Evolutionary conservation across 2,113 vertebrate genomes (phyloP), one percentile per base, ranked within the genome.

Genomic region (Nestor notabilis): DNA sequence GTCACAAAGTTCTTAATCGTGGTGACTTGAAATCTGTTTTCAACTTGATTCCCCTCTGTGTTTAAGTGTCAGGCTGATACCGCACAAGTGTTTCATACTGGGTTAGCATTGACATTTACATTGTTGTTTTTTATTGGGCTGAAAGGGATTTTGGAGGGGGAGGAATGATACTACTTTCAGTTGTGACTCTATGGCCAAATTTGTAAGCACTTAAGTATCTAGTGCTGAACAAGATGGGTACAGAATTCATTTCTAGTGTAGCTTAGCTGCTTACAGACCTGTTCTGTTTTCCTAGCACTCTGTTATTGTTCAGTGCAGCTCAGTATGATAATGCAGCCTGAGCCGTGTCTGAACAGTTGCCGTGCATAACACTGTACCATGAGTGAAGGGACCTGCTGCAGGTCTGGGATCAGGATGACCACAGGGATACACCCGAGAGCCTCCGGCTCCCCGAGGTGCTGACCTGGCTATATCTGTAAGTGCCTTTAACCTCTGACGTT

Each of bases 291-390:
- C 33, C 23, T 53, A 17, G 28, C 33, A 37, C 4, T 27, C 41
- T 17, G 25, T 33, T 33, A 5, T 7, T 55, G 64, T 5, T 55
- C 10, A 7, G 11, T 5, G 52, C 25, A 41, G 50, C 43, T 47
- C 28, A 4, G 1, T 50, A 5, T 5, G 41, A 20, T 52, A 17
- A 14, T 1, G 2, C 24, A 17, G 14, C 50, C 44, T 9, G 33
- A 24, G 49, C 16, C 9, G 8, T 21, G 23, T 3, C 68, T 31
- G 64, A 25, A 27, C n/a, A 8, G 25, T 8, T 28, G 75, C 10
- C 7, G 29, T 25, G 49, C 55, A 2, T 18, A 11, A 5, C 2
- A 8, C 14, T 8, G 53, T 2, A 28, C 61, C 20, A 5, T 58
- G 20, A 33, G 60, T 35, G 20, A 31, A 28, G 31, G 79, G 10